Conservation (phyloP, 2,113 vertebrate genomes). For the Sinocyclocheilus rhinocerous region DNA sequence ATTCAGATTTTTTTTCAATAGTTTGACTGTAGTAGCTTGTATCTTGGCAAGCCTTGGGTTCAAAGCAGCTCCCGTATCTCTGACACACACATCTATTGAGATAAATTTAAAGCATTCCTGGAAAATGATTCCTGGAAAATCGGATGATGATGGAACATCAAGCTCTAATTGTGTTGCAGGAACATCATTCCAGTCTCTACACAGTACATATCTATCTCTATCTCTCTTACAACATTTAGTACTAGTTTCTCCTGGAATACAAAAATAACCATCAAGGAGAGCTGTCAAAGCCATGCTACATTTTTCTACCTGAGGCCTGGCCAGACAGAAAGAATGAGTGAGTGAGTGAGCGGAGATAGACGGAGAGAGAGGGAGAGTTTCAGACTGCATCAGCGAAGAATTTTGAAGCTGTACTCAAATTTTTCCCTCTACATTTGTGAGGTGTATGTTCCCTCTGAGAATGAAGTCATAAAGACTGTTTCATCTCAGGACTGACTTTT, state of each 20-base stretch:
- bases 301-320: background rate
- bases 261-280: slow-evolving; percentile 28
- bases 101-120: background rate
- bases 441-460: background rate
- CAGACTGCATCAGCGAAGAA: background rate
- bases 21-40: too few species aligned
- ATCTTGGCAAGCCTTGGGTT: background rate
- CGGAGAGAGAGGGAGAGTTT: background rate
- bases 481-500: background rate
- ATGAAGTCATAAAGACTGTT: background rate
- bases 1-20: too few species aligned
- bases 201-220: background rate
- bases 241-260: background rate
- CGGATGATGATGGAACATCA: background rate
- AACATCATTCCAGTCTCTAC: background rate
- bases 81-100: background rate
- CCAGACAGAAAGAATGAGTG: background rate
- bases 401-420: background rate
- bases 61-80: background rate
- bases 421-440: background rate
- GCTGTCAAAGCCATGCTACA: slow-evolving; percentile 1
- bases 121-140: background rate
- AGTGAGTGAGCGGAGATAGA: background rate
- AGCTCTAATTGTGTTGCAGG: background rate
- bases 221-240: slow-evolving; percentile 22